A percentile compares a stretch with the other conserved stretches of the same genome.
These are phyloP conservation scores for Drymonia ruficornis DNA, from an alignment of 2,888 invertebrate species.

Conservation along the genomic window DNA sequence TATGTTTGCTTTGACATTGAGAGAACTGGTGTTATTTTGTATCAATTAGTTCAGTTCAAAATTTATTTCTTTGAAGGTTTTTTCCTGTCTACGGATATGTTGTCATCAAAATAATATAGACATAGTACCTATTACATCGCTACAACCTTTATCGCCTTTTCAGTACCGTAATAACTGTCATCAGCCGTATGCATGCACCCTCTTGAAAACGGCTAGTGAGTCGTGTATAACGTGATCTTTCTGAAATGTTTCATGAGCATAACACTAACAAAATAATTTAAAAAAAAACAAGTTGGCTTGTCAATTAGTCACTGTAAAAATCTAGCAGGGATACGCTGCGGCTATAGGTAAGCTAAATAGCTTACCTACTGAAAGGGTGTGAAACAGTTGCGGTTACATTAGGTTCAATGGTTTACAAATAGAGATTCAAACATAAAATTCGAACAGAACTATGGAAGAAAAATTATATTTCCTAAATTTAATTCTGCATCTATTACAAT, in stretches of 20 bases:
- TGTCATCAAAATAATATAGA: neutral
- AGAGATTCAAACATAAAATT: too few relatives aligned
- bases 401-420: too few relatives aligned
- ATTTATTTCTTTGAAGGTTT: neutral
- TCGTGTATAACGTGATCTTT: neutral
- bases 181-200: too few relatives aligned
- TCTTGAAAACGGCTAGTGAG: neutral
- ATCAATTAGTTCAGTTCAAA: neutral
- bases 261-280: too few relatives aligned
- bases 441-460: too few relatives aligned
- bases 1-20: constrained; percentile 1
- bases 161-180: too few relatives aligned
- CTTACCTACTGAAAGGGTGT: neutral
- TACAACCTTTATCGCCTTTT: too few relatives aligned
- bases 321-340: too few relatives aligned
- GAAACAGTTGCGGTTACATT: too few relatives aligned
- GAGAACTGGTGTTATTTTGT: neutral
- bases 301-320: neutral
- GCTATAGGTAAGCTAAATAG: neutral
- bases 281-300: neutral
- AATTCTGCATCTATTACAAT: too few relatives aligned
- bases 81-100: neutral
- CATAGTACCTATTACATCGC: neutral
- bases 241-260: neutral
- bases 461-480: too few relatives aligned